Percentiles rank a stretch among this genome's conserved stretches.
Conservation (phyloP, 2,797 vertebrate species). For the Chaetophractus vellerosus region DNA sequence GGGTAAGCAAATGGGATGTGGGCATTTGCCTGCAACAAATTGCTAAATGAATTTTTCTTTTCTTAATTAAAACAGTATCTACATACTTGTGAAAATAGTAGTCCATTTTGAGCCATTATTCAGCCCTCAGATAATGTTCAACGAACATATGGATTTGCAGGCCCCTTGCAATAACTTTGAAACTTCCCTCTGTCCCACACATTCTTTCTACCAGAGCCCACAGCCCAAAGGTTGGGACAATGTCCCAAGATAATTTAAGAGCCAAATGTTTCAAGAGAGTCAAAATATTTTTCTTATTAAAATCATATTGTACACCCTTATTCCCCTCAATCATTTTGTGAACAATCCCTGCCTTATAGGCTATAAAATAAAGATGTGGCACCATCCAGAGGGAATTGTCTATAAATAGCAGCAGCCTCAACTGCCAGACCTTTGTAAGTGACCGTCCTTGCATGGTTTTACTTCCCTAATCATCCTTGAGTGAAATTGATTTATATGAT, state of each 20-base stretch:
- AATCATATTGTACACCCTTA: background rate
- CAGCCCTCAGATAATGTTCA: background rate
- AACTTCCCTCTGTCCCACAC: background rate
- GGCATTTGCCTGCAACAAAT: background rate
- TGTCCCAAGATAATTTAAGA: background rate
- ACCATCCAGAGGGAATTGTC: background rate
- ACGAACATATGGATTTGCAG: background rate
- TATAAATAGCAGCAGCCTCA: background rate
- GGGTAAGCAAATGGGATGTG: background rate
- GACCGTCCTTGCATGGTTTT: background rate
- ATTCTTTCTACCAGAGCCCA: background rate
- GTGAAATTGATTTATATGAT: background rate
- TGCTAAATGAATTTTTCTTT: constrained; percentile 9
- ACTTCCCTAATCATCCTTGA: background rate
- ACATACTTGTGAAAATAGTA: background rate
- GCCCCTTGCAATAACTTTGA: background rate
- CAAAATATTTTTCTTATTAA: background rate
- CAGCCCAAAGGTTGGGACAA: background rate
- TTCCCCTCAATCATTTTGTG: background rate
- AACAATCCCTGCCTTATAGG: background rate
- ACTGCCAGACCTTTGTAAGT: background rate
- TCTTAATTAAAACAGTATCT: constrained; percentile 6
- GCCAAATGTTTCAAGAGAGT: background rate
- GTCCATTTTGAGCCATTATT: background rate
- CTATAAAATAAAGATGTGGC: background rate